Evolutionary conservation across 2,797 vertebrate species (phyloP), one percentile per base, ranked within the genome.

Genomic region (Pangasius krempfi): DNA sequence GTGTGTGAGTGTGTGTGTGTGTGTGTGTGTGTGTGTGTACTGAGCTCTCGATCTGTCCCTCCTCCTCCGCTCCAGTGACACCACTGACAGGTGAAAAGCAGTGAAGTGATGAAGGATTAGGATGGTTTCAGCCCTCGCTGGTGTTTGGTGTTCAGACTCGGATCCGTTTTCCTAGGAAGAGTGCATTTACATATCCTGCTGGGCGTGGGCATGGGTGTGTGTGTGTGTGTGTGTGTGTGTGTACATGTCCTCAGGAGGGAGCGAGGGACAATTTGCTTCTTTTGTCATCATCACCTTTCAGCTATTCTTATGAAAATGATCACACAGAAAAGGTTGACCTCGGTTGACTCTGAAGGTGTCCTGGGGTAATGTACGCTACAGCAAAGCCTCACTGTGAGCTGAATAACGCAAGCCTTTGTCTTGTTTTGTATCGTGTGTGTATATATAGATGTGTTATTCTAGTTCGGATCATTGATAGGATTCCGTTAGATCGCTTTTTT

Each of bases 141-240:
- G 5, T 91, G 81, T 91, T 91, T 90, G 87, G 68, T 72, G 79
- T 84, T 68, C 44, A 84, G 66, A 3, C 84, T 56, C 54, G 75
- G 89, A 91, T 91, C 91, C 91, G 90, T 92, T 91, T 91, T 91
- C 85, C 88, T 87, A 84, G 90, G 83, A 87, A 89, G 84, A 86
- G 54, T 18, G 13, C 66, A 92, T 92, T 92, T 92, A 89, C 91
- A 91, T 92, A 92, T 92, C 91, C 90, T 92, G 68, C 56, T 88
- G 75, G 64, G 78, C n/a, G 84, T 88, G 89, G 30, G 0, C 16
- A 1, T 16, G 18, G 1, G n/a, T 78, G 73, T 47, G 47, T 50
- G 47, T 14, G 40, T 54, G 44, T 75, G 87, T 80, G 68, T 76
- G 22, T 40, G 14, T n/a, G 66, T 50, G 70, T 84, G 33, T 52